A percentile compares a stretch with the other conserved stretches of the same genome.
Conservation (phyloP, 2,113 vertebrate genomes). For the Hemichromis elongatus region DNA sequence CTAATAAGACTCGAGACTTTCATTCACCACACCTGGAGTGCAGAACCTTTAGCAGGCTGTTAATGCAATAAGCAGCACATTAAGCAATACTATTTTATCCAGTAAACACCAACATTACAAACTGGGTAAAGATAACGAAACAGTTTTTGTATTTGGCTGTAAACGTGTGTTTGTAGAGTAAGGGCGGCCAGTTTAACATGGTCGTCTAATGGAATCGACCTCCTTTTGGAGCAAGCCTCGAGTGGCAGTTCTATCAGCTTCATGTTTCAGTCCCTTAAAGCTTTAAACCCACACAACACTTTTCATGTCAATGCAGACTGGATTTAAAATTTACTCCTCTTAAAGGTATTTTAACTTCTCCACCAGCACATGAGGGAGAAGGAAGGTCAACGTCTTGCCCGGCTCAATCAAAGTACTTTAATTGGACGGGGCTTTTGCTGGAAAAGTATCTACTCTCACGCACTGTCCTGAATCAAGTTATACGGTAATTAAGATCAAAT, state of each 20-base stretch:
- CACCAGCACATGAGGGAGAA: not conserved
- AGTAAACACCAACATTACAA: not conserved
- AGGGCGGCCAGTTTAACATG: not conserved
- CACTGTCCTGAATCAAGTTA: not conserved
- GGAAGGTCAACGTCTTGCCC: conserved; percentile 4
- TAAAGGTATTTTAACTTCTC: conserved; percentile 12
- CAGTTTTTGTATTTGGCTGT: not conserved
- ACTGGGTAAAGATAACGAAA: not conserved
- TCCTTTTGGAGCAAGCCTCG: not conserved
- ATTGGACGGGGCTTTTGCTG: not conserved
- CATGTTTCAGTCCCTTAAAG: not conserved
- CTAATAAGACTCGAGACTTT: not conserved
- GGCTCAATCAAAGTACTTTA: conserved; percentile 18
- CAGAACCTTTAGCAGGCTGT: not conserved
- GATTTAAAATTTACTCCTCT: conserved; percentile 8
- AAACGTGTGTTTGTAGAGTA: not conserved
- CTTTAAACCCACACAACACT: conserved; percentile 37
- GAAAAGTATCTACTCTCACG: not conserved
- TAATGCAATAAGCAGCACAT: not conserved
- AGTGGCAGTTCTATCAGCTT: not conserved
- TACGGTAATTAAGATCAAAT: not conserved
- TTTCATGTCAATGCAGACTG: conserved; percentile 10
- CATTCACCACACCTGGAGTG: not conserved
- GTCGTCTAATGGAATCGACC: not conserved
- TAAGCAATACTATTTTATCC: not conserved